phyloP scores from a whole-genome alignment of 2,113 vertebrate genomes.

The Oenanthe melanoleuca region DNA sequence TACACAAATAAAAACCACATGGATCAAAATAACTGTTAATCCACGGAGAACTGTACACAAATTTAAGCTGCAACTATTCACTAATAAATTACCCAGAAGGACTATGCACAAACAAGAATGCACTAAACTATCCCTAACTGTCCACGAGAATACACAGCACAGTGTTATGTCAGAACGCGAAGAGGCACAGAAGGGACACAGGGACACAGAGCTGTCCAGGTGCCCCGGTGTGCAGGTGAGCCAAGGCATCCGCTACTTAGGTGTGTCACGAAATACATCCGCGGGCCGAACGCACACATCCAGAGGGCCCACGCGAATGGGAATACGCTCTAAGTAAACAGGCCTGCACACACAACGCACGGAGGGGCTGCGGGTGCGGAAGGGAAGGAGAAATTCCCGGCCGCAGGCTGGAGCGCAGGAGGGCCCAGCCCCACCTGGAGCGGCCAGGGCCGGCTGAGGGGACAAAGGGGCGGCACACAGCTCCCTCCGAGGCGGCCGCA shows the following conservation, averaged over 20 bases:
- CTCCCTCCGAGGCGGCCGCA: neutral
- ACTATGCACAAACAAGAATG: neutral
- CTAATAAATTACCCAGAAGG: neutral
- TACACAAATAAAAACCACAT: neutral
- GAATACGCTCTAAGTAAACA: fast-evolving
- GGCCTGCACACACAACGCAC: fast-evolving
- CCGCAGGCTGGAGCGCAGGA: neutral
- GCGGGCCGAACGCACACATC: fast-evolving
- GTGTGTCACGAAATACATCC: neutral
- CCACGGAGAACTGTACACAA: neutral
- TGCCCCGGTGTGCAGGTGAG: neutral
- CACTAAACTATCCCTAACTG: neutral
- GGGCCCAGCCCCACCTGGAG: neutral
- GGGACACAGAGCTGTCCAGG: neutral
- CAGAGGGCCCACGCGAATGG: fast-evolving
- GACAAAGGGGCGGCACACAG: neutral
- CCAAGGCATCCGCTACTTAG: fast-evolving
- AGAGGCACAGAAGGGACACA: neutral
- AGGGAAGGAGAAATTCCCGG: neutral
- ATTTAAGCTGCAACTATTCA: neutral
- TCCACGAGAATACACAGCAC: fast-evolving
- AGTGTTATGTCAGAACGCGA: fast-evolving
- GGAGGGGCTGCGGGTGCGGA: neutral
- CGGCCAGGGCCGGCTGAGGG: neutral
- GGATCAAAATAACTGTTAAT: neutral